Evolutionary conservation across 1,140 invertebrate species (phyloP), one percentile per base, ranked within the genome.

Genomic region (Pseudomyrmex pallidus): DNA sequence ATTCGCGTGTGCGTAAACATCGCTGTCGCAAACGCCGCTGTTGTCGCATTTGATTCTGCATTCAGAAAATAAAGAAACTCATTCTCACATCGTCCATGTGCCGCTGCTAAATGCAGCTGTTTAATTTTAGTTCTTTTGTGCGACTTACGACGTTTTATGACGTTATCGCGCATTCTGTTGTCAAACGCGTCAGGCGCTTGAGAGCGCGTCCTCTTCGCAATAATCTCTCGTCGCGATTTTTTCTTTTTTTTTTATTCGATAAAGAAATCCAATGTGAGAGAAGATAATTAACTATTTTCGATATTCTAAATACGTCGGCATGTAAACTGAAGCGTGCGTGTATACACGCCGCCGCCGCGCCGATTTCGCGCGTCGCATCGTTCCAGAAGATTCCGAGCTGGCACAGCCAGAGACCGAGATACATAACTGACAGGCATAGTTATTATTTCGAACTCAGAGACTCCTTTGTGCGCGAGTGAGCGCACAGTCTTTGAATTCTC

Each of bases 381-480:
- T 56, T 46, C 13, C 35, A 46, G 52, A 48, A 56, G 63, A 70
- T 20, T 68, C 35, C 44, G 35, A 35, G 35, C 35, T 35, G 35
- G 35, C 35, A 5, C 5, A 35, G 64, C 64, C 20, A 9, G 20
- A 17, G 52, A 35, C 54, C 17, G 52, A 68, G 35, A 68, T 70
- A 20, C 15, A n/a, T 68, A 68, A 78, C 35, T 78, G 74, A 78
- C 76, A n/a, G 54, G 52, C 54, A 50, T 78, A 70, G 52, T 78
- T 78, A 78, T 78, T 78, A 78, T 70, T 78, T 46, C 25, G 12
- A 78, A 68, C 17, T 70, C 64, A 68, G 20, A 59, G 44, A 78
- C 52, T 70, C 54, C 64, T 78, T 77, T 68, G 54, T 68, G 50
- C 52, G 22, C 17, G 52, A 78, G 15, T 48, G 35, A 7, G 63